Evolutionary conservation across 2,113 vertebrate genomes (phyloP).

Genomic region (Centropus bengalensis): DNA sequence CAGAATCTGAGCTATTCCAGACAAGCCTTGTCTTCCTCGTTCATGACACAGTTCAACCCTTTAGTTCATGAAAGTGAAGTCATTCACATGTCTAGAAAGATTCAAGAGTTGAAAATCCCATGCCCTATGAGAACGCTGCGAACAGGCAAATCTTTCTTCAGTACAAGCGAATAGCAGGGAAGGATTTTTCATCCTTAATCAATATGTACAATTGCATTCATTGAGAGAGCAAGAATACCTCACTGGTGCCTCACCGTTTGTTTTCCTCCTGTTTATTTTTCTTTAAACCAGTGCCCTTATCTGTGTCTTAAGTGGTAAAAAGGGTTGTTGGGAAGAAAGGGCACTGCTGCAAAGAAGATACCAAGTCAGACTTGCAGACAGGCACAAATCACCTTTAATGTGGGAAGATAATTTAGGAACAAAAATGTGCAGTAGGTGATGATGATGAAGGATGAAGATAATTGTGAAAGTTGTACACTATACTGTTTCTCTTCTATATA

Average conservation of each 20-base stretch:
- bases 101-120: not conserved
- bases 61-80: not conserved
- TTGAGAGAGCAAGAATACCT: not conserved
- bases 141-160: not conserved
- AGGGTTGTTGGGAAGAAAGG: not conserved
- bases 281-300: not conserved
- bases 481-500: not conserved
- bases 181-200: not conserved
- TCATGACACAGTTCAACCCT: not conserved
- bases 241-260: not conserved
- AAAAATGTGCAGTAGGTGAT: not conserved
- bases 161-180: not conserved
- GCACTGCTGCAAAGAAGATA: not conserved
- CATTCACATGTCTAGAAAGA: constrained; percentile 40
- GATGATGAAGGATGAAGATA: not conserved
- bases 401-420: not conserved
- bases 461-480: not conserved
- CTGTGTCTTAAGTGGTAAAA: not conserved
- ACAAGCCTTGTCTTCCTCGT: constrained; percentile 37
- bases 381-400: not conserved
- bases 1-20: constrained; percentile 51
- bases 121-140: not conserved
- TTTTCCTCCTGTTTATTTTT: not conserved
- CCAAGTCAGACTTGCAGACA: not conserved
- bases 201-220: not conserved